Evolutionary conservation across 2,888 invertebrate genomes (phyloP).

Genomic region (Scaptomyza polygonia): DNA sequence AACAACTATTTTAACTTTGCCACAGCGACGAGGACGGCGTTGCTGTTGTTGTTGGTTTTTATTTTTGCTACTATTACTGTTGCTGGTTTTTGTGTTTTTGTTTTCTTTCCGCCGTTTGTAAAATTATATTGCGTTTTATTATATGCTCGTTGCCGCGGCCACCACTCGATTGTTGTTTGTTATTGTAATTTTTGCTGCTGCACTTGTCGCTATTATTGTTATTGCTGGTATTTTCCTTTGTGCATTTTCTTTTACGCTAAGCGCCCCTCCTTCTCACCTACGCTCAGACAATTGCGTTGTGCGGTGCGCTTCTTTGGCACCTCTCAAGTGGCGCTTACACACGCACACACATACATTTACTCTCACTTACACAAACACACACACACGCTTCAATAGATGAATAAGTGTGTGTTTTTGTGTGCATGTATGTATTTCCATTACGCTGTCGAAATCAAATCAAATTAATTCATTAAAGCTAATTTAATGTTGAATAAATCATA

Average conservation of each 20-base stretch:
- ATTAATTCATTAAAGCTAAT: slow-evolving; percentile 74
- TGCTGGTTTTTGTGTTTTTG: slow-evolving; percentile 31
- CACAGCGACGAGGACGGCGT: slow-evolving; percentile 22
- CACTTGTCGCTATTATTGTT: slow-evolving; percentile 26
- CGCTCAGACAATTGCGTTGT: slow-evolving; percentile 61
- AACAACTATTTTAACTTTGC: slow-evolving; percentile 71
- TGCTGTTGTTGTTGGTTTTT: slow-evolving; percentile 7
- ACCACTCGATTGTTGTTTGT: slow-evolving; percentile 24
- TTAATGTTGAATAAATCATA: slow-evolving; percentile 75
- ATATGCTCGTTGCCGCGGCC: slow-evolving; percentile 48
- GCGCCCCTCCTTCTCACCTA: background rate
- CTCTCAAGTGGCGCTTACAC: slow-evolving; percentile 57
- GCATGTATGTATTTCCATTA: slow-evolving; percentile 36
- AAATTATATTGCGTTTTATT: slow-evolving; percentile 76
- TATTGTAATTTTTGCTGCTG: slow-evolving; percentile 32
- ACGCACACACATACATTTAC: slow-evolving; percentile 17
- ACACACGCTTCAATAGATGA: background rate
- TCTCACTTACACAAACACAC: slow-evolving; percentile 41
- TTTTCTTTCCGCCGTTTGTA: slow-evolving; percentile 57
- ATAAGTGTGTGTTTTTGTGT: background rate
- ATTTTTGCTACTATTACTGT: slow-evolving; percentile 29
- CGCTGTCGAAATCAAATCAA: slow-evolving; percentile 68
- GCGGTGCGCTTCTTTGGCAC: slow-evolving; percentile 63
- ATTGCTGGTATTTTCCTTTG: slow-evolving; percentile 40
- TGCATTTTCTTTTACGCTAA: slow-evolving; percentile 35